phyloP scores from a whole-genome alignment of 1,140 invertebrate genomes.

The Gonioctena quinquepunctata region DNA sequence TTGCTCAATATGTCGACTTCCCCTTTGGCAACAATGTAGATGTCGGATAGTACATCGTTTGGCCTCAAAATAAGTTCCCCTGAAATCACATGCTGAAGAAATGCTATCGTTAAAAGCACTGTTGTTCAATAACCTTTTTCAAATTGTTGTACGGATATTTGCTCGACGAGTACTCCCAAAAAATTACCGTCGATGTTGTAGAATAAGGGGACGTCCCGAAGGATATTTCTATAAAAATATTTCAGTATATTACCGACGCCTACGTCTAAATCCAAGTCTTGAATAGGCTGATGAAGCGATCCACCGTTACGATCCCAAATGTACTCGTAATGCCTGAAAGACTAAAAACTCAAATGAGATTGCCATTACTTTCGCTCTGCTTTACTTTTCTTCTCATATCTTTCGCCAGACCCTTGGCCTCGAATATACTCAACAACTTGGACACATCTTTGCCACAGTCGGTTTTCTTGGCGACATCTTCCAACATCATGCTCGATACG shows the following conservation, averaged over 20 bases:
- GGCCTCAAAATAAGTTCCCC: neutral
- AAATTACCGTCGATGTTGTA: neutral
- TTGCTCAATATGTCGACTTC: conserved; percentile 10
- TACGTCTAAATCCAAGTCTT: neutral
- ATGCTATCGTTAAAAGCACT: neutral
- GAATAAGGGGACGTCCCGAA: neutral
- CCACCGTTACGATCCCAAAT: neutral
- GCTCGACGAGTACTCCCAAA: neutral
- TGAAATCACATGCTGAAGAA: neutral
- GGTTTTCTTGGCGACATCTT: neutral
- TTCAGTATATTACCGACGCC: neutral
- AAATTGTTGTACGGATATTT: neutral
- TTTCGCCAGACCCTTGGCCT: neutral
- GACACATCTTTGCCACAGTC: neutral
- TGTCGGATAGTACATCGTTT: conserved; percentile 9
- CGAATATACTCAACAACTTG: neutral
- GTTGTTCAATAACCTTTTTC: neutral
- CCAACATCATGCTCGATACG: neutral
- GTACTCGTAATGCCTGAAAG: neutral
- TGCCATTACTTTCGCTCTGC: neutral
- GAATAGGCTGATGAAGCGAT: neutral
- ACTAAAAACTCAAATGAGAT: neutral
- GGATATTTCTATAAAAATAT: neutral
- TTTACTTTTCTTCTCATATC: neutral
- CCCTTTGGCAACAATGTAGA: conserved; percentile 6